Evolutionary conservation across 2,113 vertebrate species (phyloP).

Genomic region (Megalops atlanticus): DNA sequence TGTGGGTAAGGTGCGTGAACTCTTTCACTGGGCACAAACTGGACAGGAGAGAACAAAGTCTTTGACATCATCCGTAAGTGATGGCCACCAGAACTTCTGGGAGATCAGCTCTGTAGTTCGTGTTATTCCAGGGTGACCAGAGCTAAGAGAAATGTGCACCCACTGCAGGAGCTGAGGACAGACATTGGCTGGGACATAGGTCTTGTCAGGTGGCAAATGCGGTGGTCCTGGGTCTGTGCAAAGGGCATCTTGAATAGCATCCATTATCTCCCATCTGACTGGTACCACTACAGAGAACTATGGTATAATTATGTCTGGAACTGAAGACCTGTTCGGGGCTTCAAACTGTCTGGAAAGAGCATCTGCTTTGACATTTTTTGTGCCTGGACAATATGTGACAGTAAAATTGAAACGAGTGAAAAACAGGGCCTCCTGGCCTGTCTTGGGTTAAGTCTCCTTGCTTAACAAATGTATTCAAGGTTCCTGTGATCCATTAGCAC

Average conservation of each 20-base stretch:
- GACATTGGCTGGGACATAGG: background rate
- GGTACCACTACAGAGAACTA: background rate
- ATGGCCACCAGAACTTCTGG: constrained; percentile 6
- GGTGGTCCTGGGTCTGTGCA: background rate
- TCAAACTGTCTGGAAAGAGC: too few species aligned
- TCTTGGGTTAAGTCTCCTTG: background rate
- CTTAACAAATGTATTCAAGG: background rate
- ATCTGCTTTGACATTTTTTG: background rate
- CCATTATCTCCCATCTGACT: background rate
- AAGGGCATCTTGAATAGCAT: background rate
- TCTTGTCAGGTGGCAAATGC: background rate
- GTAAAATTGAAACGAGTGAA: background rate
- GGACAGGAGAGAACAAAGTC: background rate
- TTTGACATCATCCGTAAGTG: background rate
- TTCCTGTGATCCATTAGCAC: background rate
- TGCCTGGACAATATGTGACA: background rate
- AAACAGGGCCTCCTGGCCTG: background rate
- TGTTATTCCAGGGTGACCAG: too few species aligned
- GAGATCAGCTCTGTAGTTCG: too few species aligned
- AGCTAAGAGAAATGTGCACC: too few species aligned
- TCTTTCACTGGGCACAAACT: constrained; percentile 7
- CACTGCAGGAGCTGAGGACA: background rate
- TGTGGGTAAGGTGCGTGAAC: background rate
- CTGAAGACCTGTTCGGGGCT: too few species aligned
- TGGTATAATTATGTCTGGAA: too few species aligned